Base-by-base conservation (phyloP, 2,797 vertebrate genomes). In the Anisognathus igniventris region DNA sequence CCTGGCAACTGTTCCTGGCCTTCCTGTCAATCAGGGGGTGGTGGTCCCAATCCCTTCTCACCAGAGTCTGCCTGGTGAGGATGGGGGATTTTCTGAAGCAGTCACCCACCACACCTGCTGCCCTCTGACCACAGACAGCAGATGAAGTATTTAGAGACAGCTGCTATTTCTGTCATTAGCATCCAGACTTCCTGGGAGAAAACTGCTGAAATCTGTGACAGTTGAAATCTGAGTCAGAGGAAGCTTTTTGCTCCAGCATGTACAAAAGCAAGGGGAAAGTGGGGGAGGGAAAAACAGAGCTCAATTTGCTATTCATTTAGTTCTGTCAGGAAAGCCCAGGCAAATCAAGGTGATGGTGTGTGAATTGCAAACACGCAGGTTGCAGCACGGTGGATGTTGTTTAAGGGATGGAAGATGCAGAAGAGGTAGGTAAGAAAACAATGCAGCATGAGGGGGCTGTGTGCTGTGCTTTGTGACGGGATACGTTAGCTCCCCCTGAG, bases 171-270 rank as follows among this genome's bases (percentile, higher is more conserved):
- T 86, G 77, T 79, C 87, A 61, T 89, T 92, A 90, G 75, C 83
- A 65, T 45, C 24, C 82, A 87, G 94, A 54, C 76, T 93, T 93
- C 83, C 66, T 76, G 22, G 65, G 87, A 93, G 79, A 87, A 90
- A 75, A 65, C 37, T 56, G 64, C 80, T 92, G 93, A 92, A 78
- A 89, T 81, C 62, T 88, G 56, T 92, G 87, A 90, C 94, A 96
- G 91, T 88, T 88, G 86, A 93, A 92, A 75, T 92, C 79, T 93
- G 93, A 93, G 85, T 95, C 86, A 78, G 86, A 77, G 81, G 82
- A 86, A 95, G 91, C 51, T 76, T 86, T 92, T 81, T 54, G 47
- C 80, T 93, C 88, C 30, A 88, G 83, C 35, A 33, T 27, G 18
- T 54, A 62, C 47, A 89, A 80, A 95, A 93, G 39, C 47, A 77